These are phyloP conservation scores for Megalopta genalis DNA, from an alignment of 1,140 invertebrate species.

Conservation along the genomic window DNA sequence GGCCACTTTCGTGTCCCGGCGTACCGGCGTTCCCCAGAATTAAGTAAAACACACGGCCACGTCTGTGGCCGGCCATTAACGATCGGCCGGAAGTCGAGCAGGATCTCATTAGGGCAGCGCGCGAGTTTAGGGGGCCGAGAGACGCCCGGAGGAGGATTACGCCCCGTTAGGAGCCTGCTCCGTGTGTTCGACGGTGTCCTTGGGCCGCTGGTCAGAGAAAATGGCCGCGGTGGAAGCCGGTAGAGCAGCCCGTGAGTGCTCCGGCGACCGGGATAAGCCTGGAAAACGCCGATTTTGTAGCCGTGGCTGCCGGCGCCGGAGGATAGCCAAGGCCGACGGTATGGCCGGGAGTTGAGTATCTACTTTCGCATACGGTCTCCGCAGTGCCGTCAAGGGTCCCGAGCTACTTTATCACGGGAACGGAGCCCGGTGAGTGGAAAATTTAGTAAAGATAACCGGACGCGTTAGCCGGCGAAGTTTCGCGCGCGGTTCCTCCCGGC, in stretches of 20 bases:
- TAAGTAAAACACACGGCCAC: background rate
- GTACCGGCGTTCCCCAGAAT: slow-evolving; percentile 7
- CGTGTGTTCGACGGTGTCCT: slow-evolving; percentile 18
- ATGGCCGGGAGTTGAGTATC: slow-evolving; percentile 56
- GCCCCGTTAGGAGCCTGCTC: background rate
- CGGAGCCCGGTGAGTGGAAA: slow-evolving; percentile 54
- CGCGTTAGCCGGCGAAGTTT: slow-evolving; percentile 27
- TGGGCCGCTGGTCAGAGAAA: slow-evolving; percentile 10
- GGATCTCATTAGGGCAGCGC: slow-evolving; percentile 7
- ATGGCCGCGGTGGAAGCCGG: background rate
- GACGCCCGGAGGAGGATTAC: background rate
- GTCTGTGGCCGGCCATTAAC: background rate
- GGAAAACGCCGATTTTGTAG: slow-evolving; percentile 65
- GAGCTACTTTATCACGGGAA: slow-evolving; percentile 57
- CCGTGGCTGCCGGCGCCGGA: slow-evolving; percentile 26
- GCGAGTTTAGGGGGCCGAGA: background rate
- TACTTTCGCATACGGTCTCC: slow-evolving; percentile 64
- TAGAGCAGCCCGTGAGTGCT: slow-evolving; percentile 43
- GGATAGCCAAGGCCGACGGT: slow-evolving; percentile 26
- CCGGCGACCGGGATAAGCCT: slow-evolving; percentile 55
- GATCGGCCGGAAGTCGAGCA: slow-evolving; percentile 4
- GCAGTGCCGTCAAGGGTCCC: slow-evolving; percentile 51
- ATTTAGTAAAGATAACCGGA: slow-evolving; percentile 59
- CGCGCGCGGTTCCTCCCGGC: background rate
- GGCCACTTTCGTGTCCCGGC: background rate